Evolutionary conservation across 2,888 invertebrate genomes (phyloP).

Genomic region (Eupithecia inturbata): DNA sequence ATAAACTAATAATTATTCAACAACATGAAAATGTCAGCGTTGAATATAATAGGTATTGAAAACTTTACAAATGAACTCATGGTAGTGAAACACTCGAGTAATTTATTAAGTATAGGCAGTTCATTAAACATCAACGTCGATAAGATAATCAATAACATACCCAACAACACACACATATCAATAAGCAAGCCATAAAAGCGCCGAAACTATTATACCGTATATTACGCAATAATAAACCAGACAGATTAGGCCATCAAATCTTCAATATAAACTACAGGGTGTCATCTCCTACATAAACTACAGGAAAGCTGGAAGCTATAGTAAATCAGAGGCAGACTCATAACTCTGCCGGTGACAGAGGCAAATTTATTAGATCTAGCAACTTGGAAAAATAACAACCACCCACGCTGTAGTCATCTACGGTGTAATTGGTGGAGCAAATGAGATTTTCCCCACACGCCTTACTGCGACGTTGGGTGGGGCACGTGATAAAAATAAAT

Average conservation of each 20-base stretch:
- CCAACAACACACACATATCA: neutral
- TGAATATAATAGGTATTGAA: neutral
- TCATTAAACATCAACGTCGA: neutral
- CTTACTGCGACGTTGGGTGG: neutral
- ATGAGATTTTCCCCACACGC: neutral
- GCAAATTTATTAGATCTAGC: neutral
- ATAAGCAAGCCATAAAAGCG: neutral
- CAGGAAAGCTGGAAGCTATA: constrained; percentile 3
- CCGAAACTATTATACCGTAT: neutral
- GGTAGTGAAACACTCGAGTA: neutral
- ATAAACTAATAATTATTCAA: neutral
- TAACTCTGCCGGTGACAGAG: neutral
- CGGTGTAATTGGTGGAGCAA: neutral
- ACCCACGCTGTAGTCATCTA: neutral
- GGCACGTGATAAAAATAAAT: neutral
- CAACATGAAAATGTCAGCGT: neutral
- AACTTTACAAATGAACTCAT: constrained; percentile 1
- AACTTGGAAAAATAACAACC: constrained; percentile 1
- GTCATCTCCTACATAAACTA: constrained; percentile 8
- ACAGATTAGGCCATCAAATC: constrained; percentile 17
- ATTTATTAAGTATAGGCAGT: neutral
- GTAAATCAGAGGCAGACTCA: neutral
- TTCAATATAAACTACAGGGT: neutral
- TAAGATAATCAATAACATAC: neutral
- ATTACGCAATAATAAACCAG: constrained; percentile 5